These are phyloP conservation scores for Sycophaga agraensis DNA, from an alignment of 1,140 invertebrate genomes.

Conservation along the genomic window DNA sequence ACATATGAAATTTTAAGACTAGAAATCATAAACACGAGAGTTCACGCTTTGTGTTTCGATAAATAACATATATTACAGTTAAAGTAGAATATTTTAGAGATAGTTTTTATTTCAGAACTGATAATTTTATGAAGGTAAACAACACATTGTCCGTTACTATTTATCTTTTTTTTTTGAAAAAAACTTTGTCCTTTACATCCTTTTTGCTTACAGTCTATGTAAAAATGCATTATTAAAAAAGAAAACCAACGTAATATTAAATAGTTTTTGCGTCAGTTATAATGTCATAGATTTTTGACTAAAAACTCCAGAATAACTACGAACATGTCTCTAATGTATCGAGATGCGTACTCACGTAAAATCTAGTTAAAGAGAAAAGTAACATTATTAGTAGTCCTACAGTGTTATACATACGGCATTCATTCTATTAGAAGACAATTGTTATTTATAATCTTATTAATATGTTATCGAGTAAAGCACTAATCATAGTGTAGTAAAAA, in stretches of 20 bases:
- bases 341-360: background rate
- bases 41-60: too few species aligned
- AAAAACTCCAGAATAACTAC: constrained; percentile 7
- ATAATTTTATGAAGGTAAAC: too few species aligned
- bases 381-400: constrained; percentile 22
- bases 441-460: constrained; percentile 29
- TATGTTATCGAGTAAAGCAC: constrained; percentile 16
- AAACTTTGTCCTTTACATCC: background rate
- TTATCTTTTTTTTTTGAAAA: too few species aligned
- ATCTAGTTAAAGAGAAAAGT: constrained; percentile 4
- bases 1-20: too few species aligned
- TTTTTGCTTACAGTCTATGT: constrained; percentile 24
- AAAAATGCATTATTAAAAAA: constrained; percentile 13
- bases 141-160: too few species aligned
- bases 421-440: constrained; percentile 20
- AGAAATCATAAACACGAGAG: too few species aligned
- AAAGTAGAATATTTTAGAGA: too few species aligned
- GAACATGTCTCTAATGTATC: background rate
- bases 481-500: constrained; percentile 22
- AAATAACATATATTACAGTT: too few species aligned
- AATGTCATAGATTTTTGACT: constrained; percentile 19
- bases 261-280: constrained; percentile 23
- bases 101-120: too few species aligned
- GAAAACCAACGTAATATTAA: constrained; percentile 6
- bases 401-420: constrained; percentile 23